phyloP scores from a whole-genome alignment of 1,140 invertebrate species.

The Heliconius himera region DNA sequence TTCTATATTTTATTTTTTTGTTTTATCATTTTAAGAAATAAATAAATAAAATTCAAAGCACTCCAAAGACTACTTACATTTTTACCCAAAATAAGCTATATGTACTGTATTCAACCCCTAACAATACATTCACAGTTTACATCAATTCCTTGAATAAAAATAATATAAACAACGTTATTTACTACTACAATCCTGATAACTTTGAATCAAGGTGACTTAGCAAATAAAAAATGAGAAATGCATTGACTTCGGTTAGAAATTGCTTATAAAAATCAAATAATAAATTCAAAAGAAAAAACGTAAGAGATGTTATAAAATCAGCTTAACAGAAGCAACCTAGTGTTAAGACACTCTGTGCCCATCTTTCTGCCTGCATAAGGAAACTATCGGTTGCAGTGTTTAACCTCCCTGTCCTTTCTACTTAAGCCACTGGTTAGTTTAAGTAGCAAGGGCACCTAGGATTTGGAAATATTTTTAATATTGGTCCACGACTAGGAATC shows the following conservation, averaged over 20 bases:
- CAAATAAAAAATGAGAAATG: not conserved
- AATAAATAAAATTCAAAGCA: too few species aligned
- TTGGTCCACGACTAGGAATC: not conserved
- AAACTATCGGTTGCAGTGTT: too few species aligned
- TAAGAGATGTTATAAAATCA: not conserved
- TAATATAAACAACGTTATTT: not conserved
- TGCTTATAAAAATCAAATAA: not conserved
- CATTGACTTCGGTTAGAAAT: not conserved
- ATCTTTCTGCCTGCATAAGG: too few species aligned
- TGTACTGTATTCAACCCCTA: not conserved
- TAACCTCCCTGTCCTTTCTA: too few species aligned
- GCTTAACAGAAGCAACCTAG: not conserved
- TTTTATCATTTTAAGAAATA: too few species aligned
- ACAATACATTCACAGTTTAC: not conserved
- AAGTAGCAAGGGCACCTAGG: too few species aligned
- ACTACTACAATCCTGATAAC: not conserved
- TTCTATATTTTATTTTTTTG: too few species aligned
- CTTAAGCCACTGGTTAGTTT: too few species aligned
- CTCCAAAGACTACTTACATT: too few species aligned
- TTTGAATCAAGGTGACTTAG: not conserved
- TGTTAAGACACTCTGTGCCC: not conserved
- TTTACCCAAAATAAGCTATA: too few species aligned
- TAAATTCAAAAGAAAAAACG: not conserved
- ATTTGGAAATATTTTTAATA: too few species aligned
- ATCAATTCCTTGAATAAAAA: constrained; percentile 5